A percentile compares a stretch with the other conserved stretches of the same genome.
phyloP scores from a whole-genome alignment of 2,797 vertebrate species.

The Octomys mimax region DNA sequence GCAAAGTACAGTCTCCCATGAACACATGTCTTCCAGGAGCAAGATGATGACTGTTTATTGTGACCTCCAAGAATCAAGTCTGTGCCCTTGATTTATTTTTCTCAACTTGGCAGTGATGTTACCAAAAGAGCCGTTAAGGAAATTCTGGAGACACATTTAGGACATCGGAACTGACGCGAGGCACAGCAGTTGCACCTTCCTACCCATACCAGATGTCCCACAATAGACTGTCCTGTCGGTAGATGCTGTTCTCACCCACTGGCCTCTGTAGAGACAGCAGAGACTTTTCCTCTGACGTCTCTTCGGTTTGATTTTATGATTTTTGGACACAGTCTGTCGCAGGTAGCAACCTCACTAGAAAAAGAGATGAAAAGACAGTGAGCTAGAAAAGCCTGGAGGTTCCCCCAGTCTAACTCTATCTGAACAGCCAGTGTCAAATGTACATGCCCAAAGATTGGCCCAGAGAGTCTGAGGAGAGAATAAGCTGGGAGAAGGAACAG shows the following conservation, averaged over 20 bases:
- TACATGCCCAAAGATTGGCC: neutral
- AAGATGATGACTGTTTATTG: neutral
- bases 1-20: neutral
- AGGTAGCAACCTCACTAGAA: neutral
- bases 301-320: slow-evolving; percentile 8
- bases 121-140: neutral
- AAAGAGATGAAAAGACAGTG: neutral
- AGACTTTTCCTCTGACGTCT: neutral
- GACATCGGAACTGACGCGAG: neutral
- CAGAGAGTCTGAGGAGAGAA: neutral
- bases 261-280: neutral
- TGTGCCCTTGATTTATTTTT: slow-evolving; percentile 40
- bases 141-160: slow-evolving; percentile 17
- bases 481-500: neutral
- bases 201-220: neutral
- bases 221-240: neutral
- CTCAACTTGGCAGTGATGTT: neutral
- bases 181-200: neutral
- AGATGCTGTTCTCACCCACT: slow-evolving; percentile 2
- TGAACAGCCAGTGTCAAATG: neutral
- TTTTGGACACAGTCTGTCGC: neutral
- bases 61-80: neutral
- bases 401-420: neutral
- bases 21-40: neutral
- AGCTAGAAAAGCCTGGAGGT: neutral